phyloP scores from a whole-genome alignment of 2,888 invertebrate genomes.

The Epinotia bilunana region DNA sequence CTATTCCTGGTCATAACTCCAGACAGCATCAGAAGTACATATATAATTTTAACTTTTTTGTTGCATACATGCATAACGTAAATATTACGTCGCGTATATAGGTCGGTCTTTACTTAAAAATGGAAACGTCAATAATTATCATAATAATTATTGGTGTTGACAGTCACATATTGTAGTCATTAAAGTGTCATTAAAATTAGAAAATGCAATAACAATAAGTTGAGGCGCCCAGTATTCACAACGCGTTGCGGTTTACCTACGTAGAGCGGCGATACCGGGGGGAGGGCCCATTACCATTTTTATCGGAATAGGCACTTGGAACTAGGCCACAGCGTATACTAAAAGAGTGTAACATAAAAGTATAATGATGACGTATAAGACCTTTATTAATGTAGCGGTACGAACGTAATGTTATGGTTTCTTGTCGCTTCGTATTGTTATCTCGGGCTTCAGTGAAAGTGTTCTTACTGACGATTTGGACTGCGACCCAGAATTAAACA shows the following conservation, averaged over 20 bases:
- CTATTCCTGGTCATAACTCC: too few relatives aligned
- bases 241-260: background rate
- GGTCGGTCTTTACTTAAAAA: too few relatives aligned
- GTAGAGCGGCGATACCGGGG: slow-evolving; percentile 25
- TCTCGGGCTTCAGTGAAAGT: slow-evolving; percentile 51
- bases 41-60: too few relatives aligned
- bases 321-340: slow-evolving; percentile 52
- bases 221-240: background rate
- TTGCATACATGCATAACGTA: too few relatives aligned
- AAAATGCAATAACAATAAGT: slow-evolving; percentile 1
- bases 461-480: slow-evolving; percentile 40
- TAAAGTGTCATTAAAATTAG: background rate
- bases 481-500: slow-evolving; percentile 25
- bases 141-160: too few relatives aligned
- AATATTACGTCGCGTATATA: too few relatives aligned
- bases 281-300: slow-evolving; percentile 24
- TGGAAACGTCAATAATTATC: too few relatives aligned
- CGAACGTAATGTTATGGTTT: slow-evolving; percentile 52
- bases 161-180: too few relatives aligned
- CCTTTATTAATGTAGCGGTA: slow-evolving; percentile 41
- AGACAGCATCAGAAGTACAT: too few relatives aligned
- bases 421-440: slow-evolving; percentile 53
- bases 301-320: slow-evolving; percentile 45
- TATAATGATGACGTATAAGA: background rate
- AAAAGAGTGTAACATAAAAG: background rate